A percentile compares a stretch with the other conserved stretches of the same genome.
Evolutionary conservation across 2,113 vertebrate species (phyloP).

Genomic region (Cebidichthys violaceus): DNA sequence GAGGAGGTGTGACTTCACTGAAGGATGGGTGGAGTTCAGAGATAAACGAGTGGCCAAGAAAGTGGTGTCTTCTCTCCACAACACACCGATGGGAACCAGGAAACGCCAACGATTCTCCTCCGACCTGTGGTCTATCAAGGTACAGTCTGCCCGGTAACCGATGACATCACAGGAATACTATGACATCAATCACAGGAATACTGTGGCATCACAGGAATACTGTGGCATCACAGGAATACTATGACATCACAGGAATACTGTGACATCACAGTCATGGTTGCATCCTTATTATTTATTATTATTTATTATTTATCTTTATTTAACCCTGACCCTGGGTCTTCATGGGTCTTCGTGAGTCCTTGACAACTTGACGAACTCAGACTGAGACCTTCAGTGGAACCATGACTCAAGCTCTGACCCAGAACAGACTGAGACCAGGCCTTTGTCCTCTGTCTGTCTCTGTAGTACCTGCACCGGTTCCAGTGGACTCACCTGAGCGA

Average conservation of each 20-base stretch:
- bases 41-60: constrained; percentile 90
- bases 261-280: background rate
- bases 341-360: too few relatives aligned
- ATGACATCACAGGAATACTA: background rate
- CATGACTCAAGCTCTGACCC: too few relatives aligned
- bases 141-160: constrained; percentile 49
- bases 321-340: too few relatives aligned
- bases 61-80: constrained; percentile 88
- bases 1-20: constrained; percentile 85
- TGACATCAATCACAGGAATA: background rate
- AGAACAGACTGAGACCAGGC: too few relatives aligned
- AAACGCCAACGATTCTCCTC: constrained; percentile 86
- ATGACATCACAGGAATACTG: background rate
- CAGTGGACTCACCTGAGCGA: constrained; percentile 93
- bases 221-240: background rate
- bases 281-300: too few relatives aligned
- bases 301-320: too few relatives aligned
- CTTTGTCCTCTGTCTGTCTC: background rate
- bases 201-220: background rate
- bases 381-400: too few relatives aligned
- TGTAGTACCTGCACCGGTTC: constrained; percentile 91
- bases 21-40: constrained; percentile 93
- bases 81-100: constrained; percentile 86
- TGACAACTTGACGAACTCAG: too few relatives aligned
- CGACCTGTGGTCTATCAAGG: constrained; percentile 92